phyloP scores from a whole-genome alignment of 1,140 invertebrate species.

The Semibalanus balanoides region DNA sequence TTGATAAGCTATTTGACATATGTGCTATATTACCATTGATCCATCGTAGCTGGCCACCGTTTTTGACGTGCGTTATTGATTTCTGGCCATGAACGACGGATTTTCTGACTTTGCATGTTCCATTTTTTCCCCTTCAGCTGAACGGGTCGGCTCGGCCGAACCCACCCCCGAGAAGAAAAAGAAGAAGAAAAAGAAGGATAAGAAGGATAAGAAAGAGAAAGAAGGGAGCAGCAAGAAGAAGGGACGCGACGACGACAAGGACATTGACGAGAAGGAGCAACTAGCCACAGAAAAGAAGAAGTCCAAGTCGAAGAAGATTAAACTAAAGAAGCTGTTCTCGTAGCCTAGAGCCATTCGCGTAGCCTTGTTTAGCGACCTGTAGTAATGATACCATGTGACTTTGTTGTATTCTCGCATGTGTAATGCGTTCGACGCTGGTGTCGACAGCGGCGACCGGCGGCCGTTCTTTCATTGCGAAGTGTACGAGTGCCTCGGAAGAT shows the following conservation, averaged over 20 bases:
- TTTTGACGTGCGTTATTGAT: not conserved
- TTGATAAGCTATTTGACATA: too few relatives aligned
- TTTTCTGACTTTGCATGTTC: slow-evolving; percentile 1
- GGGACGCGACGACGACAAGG: slow-evolving; percentile 24
- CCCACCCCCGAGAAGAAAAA: slow-evolving; percentile 20
- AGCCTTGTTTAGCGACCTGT: not conserved
- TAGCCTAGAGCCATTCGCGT: too few relatives aligned
- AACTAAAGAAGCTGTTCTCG: slow-evolving; percentile 18
- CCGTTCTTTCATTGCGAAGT: too few relatives aligned
- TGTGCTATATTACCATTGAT: too few relatives aligned
- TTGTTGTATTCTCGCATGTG: not conserved
- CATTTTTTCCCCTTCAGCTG: slow-evolving; percentile 13
- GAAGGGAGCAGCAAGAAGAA: slow-evolving; percentile 19
- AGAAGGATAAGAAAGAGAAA: slow-evolving; percentile 24
- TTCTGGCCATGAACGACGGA: not conserved
- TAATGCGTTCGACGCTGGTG: not conserved
- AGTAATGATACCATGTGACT: not conserved
- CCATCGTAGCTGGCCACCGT: too few relatives aligned
- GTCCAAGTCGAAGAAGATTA: slow-evolving; percentile 18
- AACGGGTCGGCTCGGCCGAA: slow-evolving; percentile 14
- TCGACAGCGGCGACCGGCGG: not conserved
- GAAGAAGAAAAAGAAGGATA: slow-evolving; percentile 24
- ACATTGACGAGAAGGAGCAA: slow-evolving; percentile 23
- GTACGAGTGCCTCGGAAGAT: too few relatives aligned
- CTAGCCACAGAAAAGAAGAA: slow-evolving; percentile 18